Percentiles rank a stretch among this genome's conserved stretches.
phyloP scores from a whole-genome alignment of 2,888 invertebrate species.

The Octodonta nipae region DNA sequence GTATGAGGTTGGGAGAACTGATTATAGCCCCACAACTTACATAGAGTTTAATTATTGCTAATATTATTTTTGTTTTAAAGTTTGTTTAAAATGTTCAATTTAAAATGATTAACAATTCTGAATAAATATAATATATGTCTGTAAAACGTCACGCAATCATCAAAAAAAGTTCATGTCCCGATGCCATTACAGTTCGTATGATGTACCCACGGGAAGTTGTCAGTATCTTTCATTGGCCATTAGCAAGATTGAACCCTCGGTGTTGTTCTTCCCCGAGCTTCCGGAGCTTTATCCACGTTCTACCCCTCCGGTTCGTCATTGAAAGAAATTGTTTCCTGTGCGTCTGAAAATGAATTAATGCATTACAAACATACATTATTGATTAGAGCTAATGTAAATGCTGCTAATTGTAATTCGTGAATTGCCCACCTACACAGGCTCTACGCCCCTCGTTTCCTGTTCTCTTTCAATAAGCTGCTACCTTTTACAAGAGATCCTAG shows the following conservation, averaged over 20 bases:
- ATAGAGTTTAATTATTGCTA: too few species aligned
- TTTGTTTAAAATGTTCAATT: too few species aligned
- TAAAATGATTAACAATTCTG: too few species aligned
- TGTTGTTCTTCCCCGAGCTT: slow-evolving; percentile 13
- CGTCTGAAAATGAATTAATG: slow-evolving; percentile 36
- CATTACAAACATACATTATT: slow-evolving; percentile 36
- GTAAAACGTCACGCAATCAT: too few species aligned
- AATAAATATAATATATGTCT: too few species aligned
- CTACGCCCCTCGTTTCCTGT: neutral
- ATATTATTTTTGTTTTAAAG: too few species aligned
- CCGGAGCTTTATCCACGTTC: slow-evolving; percentile 22
- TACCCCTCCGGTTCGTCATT: neutral
- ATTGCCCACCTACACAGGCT: slow-evolving; percentile 11
- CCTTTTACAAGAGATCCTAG: too few species aligned
- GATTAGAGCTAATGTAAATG: slow-evolving; percentile 35
- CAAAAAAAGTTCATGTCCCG: too few species aligned
- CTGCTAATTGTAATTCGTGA: slow-evolving; percentile 29
- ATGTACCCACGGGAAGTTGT: neutral
- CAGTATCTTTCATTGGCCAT: slow-evolving; percentile 32
- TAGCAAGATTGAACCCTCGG: slow-evolving; percentile 34
- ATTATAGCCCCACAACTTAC: too few species aligned
- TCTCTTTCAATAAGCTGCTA: too few species aligned
- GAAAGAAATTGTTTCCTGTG: slow-evolving; percentile 36
- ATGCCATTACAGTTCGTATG: too few species aligned
- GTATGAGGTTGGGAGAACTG: too few species aligned